Percentiles rank a stretch among this genome's conserved stretches.
These are phyloP conservation scores for Solen grandis DNA, from an alignment of 1,140 invertebrate genomes.

Conservation along the genomic window DNA sequence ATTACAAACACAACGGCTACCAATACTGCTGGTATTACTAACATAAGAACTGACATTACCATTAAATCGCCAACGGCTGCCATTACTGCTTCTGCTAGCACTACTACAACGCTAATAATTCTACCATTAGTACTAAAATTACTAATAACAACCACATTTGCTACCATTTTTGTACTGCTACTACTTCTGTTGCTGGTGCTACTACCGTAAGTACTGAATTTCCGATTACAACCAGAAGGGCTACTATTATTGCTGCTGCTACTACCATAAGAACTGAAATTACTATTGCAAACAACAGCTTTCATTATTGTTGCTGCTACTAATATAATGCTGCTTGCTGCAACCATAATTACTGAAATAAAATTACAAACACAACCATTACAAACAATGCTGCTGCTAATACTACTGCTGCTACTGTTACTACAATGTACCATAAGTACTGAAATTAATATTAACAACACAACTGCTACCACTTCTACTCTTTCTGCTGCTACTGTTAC, in stretches of 20 bases:
- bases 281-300: too few species aligned
- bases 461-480: too few species aligned
- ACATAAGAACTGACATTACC: conserved; percentile 20
- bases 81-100: conserved; percentile 57
- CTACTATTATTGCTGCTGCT: conserved; percentile 53
- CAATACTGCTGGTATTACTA: conserved; percentile 13
- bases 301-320: too few species aligned
- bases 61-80: conserved; percentile 31
- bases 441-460: too few species aligned
- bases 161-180: conserved; percentile 58
- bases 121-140: conserved; percentile 61
- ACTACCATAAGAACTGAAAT: conserved; percentile 40
- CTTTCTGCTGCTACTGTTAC: too few species aligned
- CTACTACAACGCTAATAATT: conserved; percentile 58
- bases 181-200: conserved; percentile 56
- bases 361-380: conserved; percentile 56
- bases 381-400: conserved; percentile 44
- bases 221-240: conserved; percentile 57
- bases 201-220: conserved; percentile 60
- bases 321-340: too few species aligned
- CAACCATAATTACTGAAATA: too few species aligned
- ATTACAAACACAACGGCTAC: neutral
- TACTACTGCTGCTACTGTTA: too few species aligned
- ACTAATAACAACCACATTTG: conserved; percentile 61
- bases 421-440: too few species aligned